A percentile compares a stretch with the other conserved stretches of the same genome.
Evolutionary conservation across 2,113 vertebrate genomes (phyloP).

Genomic region (Murina feae): DNA sequence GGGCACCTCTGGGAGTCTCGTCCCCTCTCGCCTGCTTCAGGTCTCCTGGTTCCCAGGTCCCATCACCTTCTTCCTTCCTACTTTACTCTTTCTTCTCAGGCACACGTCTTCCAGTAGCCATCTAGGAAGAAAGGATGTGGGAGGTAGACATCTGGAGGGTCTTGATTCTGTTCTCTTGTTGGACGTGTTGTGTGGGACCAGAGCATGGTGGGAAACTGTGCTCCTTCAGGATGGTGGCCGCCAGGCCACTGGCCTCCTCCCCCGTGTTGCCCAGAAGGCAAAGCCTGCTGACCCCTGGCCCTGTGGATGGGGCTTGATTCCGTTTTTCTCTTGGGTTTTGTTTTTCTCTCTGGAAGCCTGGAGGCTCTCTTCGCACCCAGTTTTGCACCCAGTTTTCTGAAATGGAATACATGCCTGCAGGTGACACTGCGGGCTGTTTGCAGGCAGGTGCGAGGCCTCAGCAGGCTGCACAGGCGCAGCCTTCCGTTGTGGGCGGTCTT

Average conservation of each 20-base stretch:
- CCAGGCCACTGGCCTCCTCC: neutral
- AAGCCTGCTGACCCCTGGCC: neutral
- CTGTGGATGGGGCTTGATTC: neutral
- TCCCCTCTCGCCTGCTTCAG: neutral
- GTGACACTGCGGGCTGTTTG: neutral
- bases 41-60: neutral
- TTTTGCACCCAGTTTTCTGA: neutral
- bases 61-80: neutral
- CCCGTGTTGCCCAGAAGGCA: neutral
- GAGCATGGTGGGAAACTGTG: neutral
- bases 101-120: neutral
- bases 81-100: neutral
- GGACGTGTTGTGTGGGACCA: no score
- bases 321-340: neutral
- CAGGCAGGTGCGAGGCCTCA: accelerated
- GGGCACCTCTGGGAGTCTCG: neutral
- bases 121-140: neutral
- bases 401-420: neutral
- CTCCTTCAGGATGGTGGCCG: neutral
- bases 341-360: neutral
- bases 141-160: neutral
- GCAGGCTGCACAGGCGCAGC: neutral
- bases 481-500: neutral
- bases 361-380: neutral
- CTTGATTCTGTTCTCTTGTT: neutral